Evolutionary conservation across 1,140 invertebrate genomes (phyloP), one percentile per base, ranked within the genome.

Genomic region (Oreohelix idahoensis): DNA sequence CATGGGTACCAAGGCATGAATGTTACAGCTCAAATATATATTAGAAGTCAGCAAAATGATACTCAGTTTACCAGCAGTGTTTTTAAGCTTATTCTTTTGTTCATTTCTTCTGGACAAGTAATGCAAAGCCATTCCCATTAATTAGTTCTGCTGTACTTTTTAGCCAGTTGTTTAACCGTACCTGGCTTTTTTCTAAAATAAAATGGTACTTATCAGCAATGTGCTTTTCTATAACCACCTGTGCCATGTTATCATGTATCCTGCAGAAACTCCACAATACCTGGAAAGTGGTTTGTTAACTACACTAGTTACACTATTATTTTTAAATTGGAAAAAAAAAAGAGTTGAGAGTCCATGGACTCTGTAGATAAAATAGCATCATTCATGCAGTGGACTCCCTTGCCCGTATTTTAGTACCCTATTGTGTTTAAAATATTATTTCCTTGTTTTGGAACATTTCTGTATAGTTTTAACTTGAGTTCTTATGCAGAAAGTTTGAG

Each of bases 1-100:
- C 51, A 51, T 29, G 71, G 49, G 71, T 20, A 58, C 80, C 80
- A 82, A 82, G 51, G 80, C 80, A 82, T 82, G 80, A 82, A 82
- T 82, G 80, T 38, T 73, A 29, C 71, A 73, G 36, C 23, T 45
- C 29, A 66, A 32, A 58, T 23, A n/a, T 13, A 32, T 58, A 58
- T 58, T 58, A 23, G 8, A 66, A 8, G 20, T 11, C 8, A 32
- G 63, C 29, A 32, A 10, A 17, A 17, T 58, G 2, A 29, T 32
- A 2, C 32, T 2, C 32, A 32, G n/a, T 66, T 29, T 11, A 2
- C 63, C 11, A 13, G 4, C 29, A 66, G 63, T 66, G 29, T 32
- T 66, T 32, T 66, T 32, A 32, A 13, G n/a, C 32, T 66, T 29
- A 66, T 29, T 66, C n/a, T 66, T 8, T 35, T 4, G 53, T 23